Conservation (phyloP, 2,113 vertebrate genomes). For the Malaclemys terrapin region DNA sequence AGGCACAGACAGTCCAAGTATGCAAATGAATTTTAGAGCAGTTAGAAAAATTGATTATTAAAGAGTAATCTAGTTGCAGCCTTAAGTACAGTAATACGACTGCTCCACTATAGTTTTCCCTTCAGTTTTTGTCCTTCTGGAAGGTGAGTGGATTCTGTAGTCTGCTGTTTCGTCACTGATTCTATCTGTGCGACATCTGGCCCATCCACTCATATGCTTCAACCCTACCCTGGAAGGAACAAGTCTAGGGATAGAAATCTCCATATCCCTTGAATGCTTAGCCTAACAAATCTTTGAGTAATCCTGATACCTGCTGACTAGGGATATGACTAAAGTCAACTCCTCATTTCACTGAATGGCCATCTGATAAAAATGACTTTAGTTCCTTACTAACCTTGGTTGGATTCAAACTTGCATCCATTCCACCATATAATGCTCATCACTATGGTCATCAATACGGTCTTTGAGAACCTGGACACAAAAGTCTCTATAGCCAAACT, state of each 20-base stretch:
- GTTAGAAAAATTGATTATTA: neutral
- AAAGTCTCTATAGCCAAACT: neutral
- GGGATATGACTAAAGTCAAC: slow-evolving; percentile 45
- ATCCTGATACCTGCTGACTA: neutral
- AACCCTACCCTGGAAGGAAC: neutral
- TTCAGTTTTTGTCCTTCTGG: neutral
- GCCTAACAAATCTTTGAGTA: slow-evolving; percentile 31
- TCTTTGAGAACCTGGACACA: slow-evolving; percentile 11
- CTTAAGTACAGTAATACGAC: neutral
- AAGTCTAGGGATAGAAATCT: neutral
- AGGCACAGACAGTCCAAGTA: neutral
- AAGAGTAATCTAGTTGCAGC: neutral
- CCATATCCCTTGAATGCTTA: neutral
- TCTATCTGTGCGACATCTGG: neutral
- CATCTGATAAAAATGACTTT: slow-evolving; percentile 45
- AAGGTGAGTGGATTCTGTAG: neutral
- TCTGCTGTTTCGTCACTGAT: neutral
- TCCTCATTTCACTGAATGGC: neutral
- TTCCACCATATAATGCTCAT: slow-evolving; percentile 24
- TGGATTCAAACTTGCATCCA: slow-evolving; percentile 46
- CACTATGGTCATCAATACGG: neutral
- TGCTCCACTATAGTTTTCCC: neutral
- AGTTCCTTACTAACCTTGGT: slow-evolving; percentile 51
- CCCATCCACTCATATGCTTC: neutral
- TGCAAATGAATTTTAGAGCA: neutral